Conservation (phyloP, 2,797 vertebrate species). For the Limosa lapponica region DNA sequence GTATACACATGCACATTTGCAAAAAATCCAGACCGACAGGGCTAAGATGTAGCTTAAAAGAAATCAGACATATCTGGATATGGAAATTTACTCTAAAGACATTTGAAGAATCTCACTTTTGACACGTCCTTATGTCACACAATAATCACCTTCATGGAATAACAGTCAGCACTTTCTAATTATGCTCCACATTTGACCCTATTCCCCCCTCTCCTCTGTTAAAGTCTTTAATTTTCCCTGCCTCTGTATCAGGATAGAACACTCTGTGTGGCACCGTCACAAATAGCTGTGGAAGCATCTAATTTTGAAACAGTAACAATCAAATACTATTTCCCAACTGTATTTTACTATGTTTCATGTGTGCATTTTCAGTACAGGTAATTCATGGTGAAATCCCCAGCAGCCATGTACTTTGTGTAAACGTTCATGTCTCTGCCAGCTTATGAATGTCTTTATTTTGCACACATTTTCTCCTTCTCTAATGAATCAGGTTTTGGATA, state of each 20-base stretch:
- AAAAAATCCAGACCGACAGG: neutral
- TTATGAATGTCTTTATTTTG: neutral
- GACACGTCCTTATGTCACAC: accelerated
- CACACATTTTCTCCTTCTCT: neutral
- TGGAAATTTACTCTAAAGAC: neutral
- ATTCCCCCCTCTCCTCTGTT: neutral
- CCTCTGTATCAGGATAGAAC: neutral
- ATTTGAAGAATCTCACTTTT: neutral
- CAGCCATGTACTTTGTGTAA: accelerated
- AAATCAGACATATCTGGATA: neutral
- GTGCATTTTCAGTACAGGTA: neutral
- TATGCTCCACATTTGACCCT: neutral
- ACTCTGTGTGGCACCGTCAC: neutral
- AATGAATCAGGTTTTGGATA: neutral
- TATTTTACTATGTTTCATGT: neutral
- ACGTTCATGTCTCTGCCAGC: accelerated
- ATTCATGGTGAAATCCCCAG: neutral
- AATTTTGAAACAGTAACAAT: neutral
- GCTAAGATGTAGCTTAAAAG: neutral
- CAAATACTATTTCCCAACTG: neutral
- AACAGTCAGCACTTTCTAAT: neutral
- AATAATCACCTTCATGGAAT: neutral
- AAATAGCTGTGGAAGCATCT: neutral
- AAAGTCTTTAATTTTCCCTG: neutral
- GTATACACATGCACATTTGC: accelerated